A percentile compares a stretch with the other conserved stretches of the same genome.
phyloP scores from a whole-genome alignment of 1,140 invertebrate genomes.

The Polypedilum pembai region DNA sequence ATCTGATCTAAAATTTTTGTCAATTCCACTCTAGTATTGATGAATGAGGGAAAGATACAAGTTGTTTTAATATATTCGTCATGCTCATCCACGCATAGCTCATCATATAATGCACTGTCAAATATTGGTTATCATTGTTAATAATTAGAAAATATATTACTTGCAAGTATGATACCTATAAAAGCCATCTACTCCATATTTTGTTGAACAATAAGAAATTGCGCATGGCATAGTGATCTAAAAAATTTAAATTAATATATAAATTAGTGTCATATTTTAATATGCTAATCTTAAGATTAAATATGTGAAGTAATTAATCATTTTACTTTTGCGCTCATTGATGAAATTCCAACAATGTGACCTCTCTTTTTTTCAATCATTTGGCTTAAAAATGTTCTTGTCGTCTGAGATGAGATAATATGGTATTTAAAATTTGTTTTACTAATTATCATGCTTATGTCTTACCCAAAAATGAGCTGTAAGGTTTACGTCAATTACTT shows the following conservation, averaged over 20 bases:
- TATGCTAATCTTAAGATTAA: background rate
- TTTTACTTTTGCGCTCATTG: conserved; percentile 35
- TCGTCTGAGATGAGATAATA: conserved; percentile 33
- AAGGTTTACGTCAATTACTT: conserved; percentile 40
- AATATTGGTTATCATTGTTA: background rate
- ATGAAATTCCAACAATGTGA: conserved; percentile 40
- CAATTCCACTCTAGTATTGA: conserved; percentile 34
- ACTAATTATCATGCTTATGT: background rate
- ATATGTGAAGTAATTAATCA: background rate
- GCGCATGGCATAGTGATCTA: conserved; percentile 37
- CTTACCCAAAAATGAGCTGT: conserved; percentile 41
- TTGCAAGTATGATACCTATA: conserved; percentile 31
- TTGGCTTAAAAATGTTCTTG: conserved; percentile 40
- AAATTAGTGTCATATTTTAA: background rate
- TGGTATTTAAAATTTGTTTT: background rate
- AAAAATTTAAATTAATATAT: background rate
- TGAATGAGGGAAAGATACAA: conserved; percentile 40
- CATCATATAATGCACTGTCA: conserved; percentile 35
- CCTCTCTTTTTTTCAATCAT: conserved; percentile 41
- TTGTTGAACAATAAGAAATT: conserved; percentile 41
- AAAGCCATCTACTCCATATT: conserved; percentile 41
- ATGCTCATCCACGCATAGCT: conserved; percentile 37
- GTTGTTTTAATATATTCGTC: conserved; percentile 41
- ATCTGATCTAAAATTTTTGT: conserved; percentile 3
- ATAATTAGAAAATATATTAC: too few relatives aligned